These are phyloP conservation scores for Rhinolophus sinicus DNA, from an alignment of 2,113 vertebrate genomes.

Conservation along the genomic window DNA sequence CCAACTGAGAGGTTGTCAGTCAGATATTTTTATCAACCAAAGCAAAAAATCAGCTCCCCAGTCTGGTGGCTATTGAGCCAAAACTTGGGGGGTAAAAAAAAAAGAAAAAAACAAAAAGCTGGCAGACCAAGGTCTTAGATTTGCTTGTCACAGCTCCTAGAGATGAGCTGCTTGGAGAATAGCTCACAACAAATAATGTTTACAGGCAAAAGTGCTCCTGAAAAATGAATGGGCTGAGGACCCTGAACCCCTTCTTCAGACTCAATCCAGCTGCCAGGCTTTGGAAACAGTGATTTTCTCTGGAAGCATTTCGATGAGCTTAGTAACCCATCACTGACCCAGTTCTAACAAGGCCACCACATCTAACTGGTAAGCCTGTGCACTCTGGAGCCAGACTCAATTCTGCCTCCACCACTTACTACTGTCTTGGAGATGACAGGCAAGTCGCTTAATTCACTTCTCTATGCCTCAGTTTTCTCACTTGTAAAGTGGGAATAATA, in stretches of 20 bases:
- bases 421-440: neutral
- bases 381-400: neutral
- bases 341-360: neutral
- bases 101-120: neutral
- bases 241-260: neutral
- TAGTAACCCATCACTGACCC: neutral
- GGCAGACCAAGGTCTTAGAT: neutral
- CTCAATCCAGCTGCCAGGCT: neutral
- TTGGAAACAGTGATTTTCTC: neutral
- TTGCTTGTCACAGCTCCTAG: conserved; percentile 12
- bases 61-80: neutral
- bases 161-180: conserved; percentile 27
- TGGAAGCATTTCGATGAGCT: conserved; percentile 4
- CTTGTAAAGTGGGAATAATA: neutral
- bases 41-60: neutral
- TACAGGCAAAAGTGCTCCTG: neutral
- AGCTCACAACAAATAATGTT: neutral
- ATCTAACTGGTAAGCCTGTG: neutral
- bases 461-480: neutral
- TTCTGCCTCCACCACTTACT: neutral
- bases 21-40: conserved; percentile 37
- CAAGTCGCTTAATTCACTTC: neutral
- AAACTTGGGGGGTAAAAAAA: neutral
- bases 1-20: conserved; percentile 7
- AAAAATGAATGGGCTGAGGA: neutral